Evolutionary conservation across 2,113 vertebrate genomes (phyloP).

Genomic region (Lepus timidus): DNA sequence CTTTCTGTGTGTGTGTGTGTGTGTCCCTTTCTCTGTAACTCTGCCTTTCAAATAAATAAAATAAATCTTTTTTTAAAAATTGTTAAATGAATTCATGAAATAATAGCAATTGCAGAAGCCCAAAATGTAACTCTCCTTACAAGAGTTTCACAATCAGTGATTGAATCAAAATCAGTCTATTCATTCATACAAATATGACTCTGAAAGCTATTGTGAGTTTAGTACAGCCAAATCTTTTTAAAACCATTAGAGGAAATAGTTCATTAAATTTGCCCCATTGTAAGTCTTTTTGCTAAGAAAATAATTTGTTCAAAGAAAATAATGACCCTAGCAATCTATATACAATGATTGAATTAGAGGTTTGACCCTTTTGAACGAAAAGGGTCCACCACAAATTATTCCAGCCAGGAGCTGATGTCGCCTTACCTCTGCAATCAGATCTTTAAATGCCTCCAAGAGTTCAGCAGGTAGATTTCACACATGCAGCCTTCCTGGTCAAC

Average conservation of each 20-base stretch:
- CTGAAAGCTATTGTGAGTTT: neutral
- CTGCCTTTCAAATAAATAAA: too few species aligned
- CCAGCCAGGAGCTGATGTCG: neutral
- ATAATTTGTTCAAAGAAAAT: conserved; percentile 43
- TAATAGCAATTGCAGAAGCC: neutral
- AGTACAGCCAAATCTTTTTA: neutral
- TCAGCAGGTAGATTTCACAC: neutral
- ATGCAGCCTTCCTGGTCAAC: neutral
- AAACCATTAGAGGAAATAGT: neutral
- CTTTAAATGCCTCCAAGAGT: neutral
- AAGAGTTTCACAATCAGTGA: neutral
- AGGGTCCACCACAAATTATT: neutral
- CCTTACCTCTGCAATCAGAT: neutral
- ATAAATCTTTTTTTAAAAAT: too few species aligned
- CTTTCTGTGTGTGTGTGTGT: too few species aligned
- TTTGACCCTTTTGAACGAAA: neutral
- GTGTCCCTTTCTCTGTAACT: too few species aligned
- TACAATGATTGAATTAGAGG: neutral
- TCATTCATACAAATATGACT: neutral
- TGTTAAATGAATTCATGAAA: conserved; percentile 44
- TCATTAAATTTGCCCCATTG: neutral
- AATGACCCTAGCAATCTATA: neutral
- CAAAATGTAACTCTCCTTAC: neutral
- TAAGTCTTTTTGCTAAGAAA: conserved; percentile 18
- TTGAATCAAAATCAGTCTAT: conserved; percentile 17